These are phyloP conservation scores for Gastrophysa polygoni DNA, from an alignment of 2,888 invertebrate genomes.

Conservation along the genomic window DNA sequence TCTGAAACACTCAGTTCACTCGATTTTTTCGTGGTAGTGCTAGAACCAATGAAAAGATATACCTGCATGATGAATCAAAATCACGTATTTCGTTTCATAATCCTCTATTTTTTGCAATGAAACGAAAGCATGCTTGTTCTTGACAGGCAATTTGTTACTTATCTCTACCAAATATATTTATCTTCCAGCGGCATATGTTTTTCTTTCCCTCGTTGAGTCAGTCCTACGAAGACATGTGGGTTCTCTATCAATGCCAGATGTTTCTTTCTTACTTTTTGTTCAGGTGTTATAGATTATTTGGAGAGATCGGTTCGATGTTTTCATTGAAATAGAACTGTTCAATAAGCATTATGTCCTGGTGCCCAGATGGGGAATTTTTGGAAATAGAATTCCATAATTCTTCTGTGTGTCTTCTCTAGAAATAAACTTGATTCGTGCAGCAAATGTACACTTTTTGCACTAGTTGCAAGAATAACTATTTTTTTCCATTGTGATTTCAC, in stretches of 20 bases:
- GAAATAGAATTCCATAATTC: too few species aligned
- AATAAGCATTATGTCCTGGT: too few species aligned
- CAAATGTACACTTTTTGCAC: too few species aligned
- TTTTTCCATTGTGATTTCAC: too few species aligned
- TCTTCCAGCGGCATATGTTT: slow-evolving; percentile 22
- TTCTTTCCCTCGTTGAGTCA: slow-evolving; percentile 7
- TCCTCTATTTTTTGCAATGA: slow-evolving; percentile 2
- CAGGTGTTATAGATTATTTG: neutral
- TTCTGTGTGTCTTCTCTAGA: too few species aligned
- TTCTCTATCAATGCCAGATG: slow-evolving; percentile 26
- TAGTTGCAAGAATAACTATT: too few species aligned
- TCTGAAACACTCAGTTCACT: too few species aligned
- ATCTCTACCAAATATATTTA: slow-evolving; percentile 13
- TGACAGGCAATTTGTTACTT: slow-evolving; percentile 12
- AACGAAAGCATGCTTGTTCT: neutral
- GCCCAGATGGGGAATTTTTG: too few species aligned
- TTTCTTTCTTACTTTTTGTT: neutral
- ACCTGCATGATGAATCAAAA: neutral
- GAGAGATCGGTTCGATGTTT: neutral
- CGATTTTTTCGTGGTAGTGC: too few species aligned
- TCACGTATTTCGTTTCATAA: neutral
- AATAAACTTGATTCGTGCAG: too few species aligned
- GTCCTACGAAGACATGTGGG: slow-evolving; percentile 13
- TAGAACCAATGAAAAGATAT: neutral
- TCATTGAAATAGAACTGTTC: too few species aligned